Percentiles rank a stretch among this genome's conserved stretches.
These are phyloP conservation scores for Rhopilema esculentum DNA, from an alignment of 30 jellyfish, hydroid and myxozoan genomes.

Conservation along the genomic window DNA sequence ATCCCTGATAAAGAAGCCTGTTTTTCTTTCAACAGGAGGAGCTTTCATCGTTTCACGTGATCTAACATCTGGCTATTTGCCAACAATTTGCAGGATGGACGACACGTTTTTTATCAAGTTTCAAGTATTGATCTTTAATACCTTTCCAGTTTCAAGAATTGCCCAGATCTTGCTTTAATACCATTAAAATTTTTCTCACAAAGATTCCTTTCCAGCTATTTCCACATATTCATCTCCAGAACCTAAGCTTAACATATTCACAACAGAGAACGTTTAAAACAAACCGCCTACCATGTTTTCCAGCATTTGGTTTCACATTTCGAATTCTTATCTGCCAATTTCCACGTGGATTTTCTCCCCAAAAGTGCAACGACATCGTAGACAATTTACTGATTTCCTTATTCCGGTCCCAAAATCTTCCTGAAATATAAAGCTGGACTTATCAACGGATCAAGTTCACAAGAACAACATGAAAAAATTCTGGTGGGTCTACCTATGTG, in stretches of 20 bases:
- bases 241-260: background rate
- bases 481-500: background rate
- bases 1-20: no score
- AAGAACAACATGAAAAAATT: background rate
- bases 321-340: conserved; percentile 42
- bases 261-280: no score
- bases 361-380: conserved; percentile 67
- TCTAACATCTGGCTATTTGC: no score
- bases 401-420: conserved; percentile 1
- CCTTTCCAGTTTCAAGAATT: background rate
- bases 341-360: conserved; percentile 81
- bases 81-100: no score
- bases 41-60: no score
- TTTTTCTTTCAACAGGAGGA: no score
- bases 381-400: conserved; percentile 49
- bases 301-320: conserved; percentile 40
- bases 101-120: no score
- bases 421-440: background rate
- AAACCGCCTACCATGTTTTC: conserved; percentile 25
- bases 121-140: background rate
- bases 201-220: background rate
- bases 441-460: background rate
- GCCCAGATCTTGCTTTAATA: background rate
- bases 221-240: background rate
- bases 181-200: background rate